These are phyloP conservation scores for Montipora capricornis DNA, from an alignment of 64 coral and sea anemone genomes.

Conservation along the genomic window DNA sequence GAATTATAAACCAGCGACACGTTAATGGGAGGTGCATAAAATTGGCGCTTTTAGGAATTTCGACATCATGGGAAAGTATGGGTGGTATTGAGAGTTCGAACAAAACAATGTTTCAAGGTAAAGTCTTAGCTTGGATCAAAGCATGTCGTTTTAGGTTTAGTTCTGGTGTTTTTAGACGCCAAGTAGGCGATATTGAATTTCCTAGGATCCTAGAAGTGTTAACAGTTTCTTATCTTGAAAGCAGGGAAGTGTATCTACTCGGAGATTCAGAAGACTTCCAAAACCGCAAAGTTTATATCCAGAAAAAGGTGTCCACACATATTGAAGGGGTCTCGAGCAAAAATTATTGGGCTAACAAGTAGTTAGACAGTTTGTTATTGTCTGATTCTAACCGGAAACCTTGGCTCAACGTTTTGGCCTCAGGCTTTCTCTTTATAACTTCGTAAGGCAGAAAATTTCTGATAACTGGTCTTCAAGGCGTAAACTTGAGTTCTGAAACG, in stretches of 20 bases:
- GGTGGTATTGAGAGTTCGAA: conserved; percentile 24
- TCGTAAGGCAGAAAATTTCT: too few relatives aligned
- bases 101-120: conserved; percentile 62
- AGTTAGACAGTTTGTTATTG: conserved; percentile 6
- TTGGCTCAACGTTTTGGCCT: background rate
- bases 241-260: background rate
- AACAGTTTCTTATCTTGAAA: background rate
- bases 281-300: too few relatives aligned
- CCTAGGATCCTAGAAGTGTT: background rate
- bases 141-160: background rate
- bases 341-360: too few relatives aligned
- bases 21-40: conserved; percentile 25
- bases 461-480: too few relatives aligned
- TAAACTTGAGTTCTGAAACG: too few relatives aligned
- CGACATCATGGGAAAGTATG: conserved; percentile 34
- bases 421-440: background rate
- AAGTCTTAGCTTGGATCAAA: background rate
- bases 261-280: background rate
- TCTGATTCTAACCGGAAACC: background rate
- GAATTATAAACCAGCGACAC: conserved; percentile 14
- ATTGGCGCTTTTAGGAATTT: background rate
- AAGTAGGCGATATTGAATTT: background rate
- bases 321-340: background rate
- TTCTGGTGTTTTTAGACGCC: background rate
- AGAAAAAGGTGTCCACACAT: background rate